Evolutionary conservation across 2,888 invertebrate species (phyloP), one percentile per base, ranked within the genome.

Genomic region (Acheta domesticus): DNA sequence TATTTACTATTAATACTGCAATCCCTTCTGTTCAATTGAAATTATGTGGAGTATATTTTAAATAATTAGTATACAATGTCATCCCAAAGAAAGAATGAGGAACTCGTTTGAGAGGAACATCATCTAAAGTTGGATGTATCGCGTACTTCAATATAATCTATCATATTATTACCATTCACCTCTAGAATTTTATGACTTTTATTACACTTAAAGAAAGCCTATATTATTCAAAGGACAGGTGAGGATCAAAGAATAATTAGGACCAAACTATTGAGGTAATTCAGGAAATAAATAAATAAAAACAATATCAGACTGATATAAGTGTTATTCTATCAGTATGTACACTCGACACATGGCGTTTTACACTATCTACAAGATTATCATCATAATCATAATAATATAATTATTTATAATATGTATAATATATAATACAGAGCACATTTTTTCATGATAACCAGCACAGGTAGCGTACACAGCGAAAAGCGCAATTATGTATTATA

Each of bases 331-430:
- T 78, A 78, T 78, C 23, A 48, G 76, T 79, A 80, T 80, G 74
- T 81, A 81, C 81, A 81, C 62, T 81, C 75, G 81, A 80, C 80
- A 80, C 49, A 77, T 77, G 79, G 75, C 49, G 48, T 76, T 79
- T 81, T 80, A 81, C 81, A 81, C 81, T 81, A 81, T 81, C 81
- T 81, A 81, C 81, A 81, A 62, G 62, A 62, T 62, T 62, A 62
- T 62, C 62, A 62, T 62, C n/a, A 36, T 36, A 36, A 36, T 36
- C 36, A 36, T 36, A 77, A 80, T 80, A 75, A 80, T 81, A 79
- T 49, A 75, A 78, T 75, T 78, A 79, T 80, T 80, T 79, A 79
- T 80, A 77, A 80, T 80, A 80, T 62, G 49, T 73, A 75, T 76
- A 77, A 77, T 79, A 48, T 76, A 76, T 77, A 62, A 62, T 62